These are phyloP conservation scores for Salpingus planirostris DNA, from an alignment of 2,888 invertebrate species.

Conservation along the genomic window DNA sequence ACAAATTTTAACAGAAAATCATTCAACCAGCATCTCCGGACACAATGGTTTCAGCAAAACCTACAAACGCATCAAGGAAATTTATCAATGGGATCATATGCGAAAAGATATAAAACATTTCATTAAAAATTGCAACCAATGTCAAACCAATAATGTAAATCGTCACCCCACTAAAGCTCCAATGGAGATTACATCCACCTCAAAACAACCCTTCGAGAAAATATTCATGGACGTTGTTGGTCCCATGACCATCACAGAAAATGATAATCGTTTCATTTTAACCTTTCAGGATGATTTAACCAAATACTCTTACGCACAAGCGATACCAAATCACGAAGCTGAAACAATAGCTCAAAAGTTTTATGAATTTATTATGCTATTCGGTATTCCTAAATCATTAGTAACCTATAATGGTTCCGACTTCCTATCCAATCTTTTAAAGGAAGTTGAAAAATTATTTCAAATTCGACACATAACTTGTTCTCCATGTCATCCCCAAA, in stretches of 20 bases:
- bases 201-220: slow-evolving; percentile 23
- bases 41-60: slow-evolving; percentile 21
- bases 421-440: slow-evolving; percentile 15
- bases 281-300: too few species aligned
- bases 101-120: slow-evolving; percentile 27
- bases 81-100: slow-evolving; percentile 28
- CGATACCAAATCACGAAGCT: not conserved
- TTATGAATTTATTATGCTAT: not conserved
- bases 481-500: not conserved
- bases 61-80: slow-evolving; percentile 21
- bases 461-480: not conserved
- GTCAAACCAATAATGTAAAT: slow-evolving; percentile 27
- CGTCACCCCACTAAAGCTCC: slow-evolving; percentile 20
- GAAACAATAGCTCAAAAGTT: not conserved
- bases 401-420: slow-evolving; percentile 18
- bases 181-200: slow-evolving; percentile 27
- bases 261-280: not conserved
- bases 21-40: slow-evolving; percentile 14
- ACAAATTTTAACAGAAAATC: slow-evolving; percentile 20
- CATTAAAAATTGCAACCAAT: slow-evolving; percentile 26
- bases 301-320: not conserved
- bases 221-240: slow-evolving; percentile 28
- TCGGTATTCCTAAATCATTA: slow-evolving; percentile 13
- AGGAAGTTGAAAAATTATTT: not conserved
- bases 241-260: slow-evolving; percentile 8